Evolutionary conservation across 1,140 invertebrate species (phyloP), one percentile per base, ranked within the genome.

Genomic region (Pissodes strobi): DNA sequence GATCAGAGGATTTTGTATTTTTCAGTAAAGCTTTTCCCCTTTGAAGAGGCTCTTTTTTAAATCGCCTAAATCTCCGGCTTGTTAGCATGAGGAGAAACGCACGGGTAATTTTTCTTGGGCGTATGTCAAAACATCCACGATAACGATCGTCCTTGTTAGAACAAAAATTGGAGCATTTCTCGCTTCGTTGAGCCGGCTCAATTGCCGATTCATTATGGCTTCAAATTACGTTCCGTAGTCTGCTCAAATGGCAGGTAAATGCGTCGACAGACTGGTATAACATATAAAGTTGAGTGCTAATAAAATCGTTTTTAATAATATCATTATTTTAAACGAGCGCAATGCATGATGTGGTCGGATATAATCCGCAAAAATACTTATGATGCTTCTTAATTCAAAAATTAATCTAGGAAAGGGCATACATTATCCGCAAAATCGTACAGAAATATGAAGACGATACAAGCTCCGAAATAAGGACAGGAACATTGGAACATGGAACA

Each of bases 141-240:
- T 60, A 60, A 60, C 48, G 58, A 60, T 25, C 25, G 34, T 15
- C 30, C 58, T 60, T 60, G 58, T 60, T 60, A 60, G 58, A 39
- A 43, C 21, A 37, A 60, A 60, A 60, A 60, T 25, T 41, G n/a
- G 21, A 57, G 22, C 53, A 8, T 43, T 57, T 57, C 12, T 19
- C 18, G 53, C 38, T 57, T n/a, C 53, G 53, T 57, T 57, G 53
- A 57, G 21, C 9, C n/a, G 18, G 58, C 37, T 38, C 58, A 60
- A 60, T 19, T 60, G 58, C 58, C 58, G 48, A 48, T 49, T 60
- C 58, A 60, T 60, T 60, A 60, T 51, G 19, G 37, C 19, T 2
- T 43, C 6, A 18, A 57, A 57, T 57, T 57, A 45, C 38, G 12
- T 37, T n/a, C 15, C 23, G 8, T 15, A 17, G 27, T 15, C 22